Evolutionary conservation across 1,140 invertebrate genomes (phyloP), one percentile per base, ranked within the genome.

Genomic region (Leptoteleia sp.): DNA sequence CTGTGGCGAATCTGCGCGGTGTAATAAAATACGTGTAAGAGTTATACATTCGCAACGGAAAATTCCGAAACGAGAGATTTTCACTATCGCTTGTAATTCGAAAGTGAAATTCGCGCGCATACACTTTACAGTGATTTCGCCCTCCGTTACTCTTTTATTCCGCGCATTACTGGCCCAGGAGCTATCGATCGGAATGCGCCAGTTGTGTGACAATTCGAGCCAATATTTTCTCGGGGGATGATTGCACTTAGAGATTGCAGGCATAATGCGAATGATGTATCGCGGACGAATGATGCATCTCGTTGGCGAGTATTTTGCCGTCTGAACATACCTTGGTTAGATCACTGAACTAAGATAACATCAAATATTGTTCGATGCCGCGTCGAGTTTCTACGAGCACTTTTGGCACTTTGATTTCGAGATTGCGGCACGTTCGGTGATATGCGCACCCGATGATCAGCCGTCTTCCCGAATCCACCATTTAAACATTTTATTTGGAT

Each of bases 101-200:
- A 29, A 29, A 42, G 52, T 55, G 37, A 55, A 55, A 55, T 38
- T 54, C 4, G n/a, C 16, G 9, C 8, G 29, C 22, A 25, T 3
- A 6, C n/a, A n/a, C n/a, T n/a, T n/a, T n/a, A n/a, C n/a, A n/a
- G n/a, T n/a, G n/a, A 5, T 33, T 33, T 33, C 15, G 29, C 13
- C 9, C 43, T 29, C 19, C 9, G 12, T 42, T 43, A 15, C 4
- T 37, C 33, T 61, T 48, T 27, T 25, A 47, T 61, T n/a, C 12
- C 12, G 40, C 11, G 25, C 13, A 29, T 25, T 37, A 65, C 16
- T 13, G 29, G 22, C n/a, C 22, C 35, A 38, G 37, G 15, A 19
- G 11, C 8, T 61, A 65, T 47, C 54, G 65, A 75, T 65, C 57
- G 54, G 33, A 61, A 29, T 71, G 54, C 55, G 29, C 35, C 55